phyloP scores from a whole-genome alignment of 2,113 vertebrate genomes.

The Haplotaxodon microlepis region DNA sequence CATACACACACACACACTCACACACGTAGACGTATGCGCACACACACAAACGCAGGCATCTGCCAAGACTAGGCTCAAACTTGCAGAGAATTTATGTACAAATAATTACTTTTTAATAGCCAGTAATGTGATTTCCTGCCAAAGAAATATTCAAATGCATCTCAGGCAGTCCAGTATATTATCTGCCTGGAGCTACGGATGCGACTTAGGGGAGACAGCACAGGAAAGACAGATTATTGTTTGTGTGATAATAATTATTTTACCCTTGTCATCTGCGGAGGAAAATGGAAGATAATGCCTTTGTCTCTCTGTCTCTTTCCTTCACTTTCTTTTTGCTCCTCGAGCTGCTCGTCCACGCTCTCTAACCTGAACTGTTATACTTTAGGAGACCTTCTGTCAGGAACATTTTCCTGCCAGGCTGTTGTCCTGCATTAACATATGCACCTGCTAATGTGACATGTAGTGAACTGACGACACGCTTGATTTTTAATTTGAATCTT shows the following conservation, averaged over 20 bases:
- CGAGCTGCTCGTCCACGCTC: neutral
- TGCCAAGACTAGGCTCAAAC: slow-evolving; percentile 67
- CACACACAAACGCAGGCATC: slow-evolving; percentile 35
- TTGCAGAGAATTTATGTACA: slow-evolving; percentile 78
- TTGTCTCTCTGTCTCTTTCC: slow-evolving; percentile 42
- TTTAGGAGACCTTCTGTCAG: neutral
- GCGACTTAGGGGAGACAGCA: slow-evolving; percentile 59
- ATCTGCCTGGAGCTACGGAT: slow-evolving; percentile 73
- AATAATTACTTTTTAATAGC: slow-evolving; percentile 86
- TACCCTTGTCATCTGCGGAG: slow-evolving; percentile 63
- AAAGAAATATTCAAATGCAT: slow-evolving; percentile 83
- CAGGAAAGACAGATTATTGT: slow-evolving; percentile 75
- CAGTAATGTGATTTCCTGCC: slow-evolving; percentile 80
- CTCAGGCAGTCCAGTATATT: slow-evolving; percentile 81
- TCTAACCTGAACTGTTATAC: neutral
- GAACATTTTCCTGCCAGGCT: neutral
- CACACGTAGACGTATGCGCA: neutral
- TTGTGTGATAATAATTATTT: slow-evolving; percentile 77
- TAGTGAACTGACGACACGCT: neutral
- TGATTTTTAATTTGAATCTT: neutral
- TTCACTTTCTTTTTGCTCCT: slow-evolving; percentile 7
- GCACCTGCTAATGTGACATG: neutral
- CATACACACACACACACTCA: neutral
- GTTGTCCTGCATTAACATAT: neutral
- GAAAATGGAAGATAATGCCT: slow-evolving; percentile 58